Conservation (phyloP, 2,888 invertebrate genomes). For the Teinopalpus imperialis region DNA sequence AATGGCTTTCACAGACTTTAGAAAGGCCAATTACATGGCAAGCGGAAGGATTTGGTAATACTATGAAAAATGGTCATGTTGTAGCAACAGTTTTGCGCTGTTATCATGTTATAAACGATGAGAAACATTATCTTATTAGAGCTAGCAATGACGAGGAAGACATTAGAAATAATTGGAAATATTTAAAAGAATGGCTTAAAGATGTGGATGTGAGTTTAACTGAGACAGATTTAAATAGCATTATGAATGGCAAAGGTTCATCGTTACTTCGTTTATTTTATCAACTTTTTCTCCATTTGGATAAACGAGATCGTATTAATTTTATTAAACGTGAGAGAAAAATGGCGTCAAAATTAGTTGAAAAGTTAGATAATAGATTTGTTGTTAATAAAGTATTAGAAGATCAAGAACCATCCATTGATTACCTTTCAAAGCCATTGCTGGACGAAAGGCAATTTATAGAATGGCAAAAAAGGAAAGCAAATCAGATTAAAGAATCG, state of each 20-base stretch:
- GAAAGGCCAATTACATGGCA: conserved; percentile 78
- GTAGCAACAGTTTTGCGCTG: conserved; percentile 79
- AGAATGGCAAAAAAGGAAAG: conserved; percentile 81
- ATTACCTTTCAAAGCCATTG: conserved; percentile 68
- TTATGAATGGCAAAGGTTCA: conserved; percentile 75
- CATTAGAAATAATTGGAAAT: conserved; percentile 75
- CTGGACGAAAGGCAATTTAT: conserved; percentile 73
- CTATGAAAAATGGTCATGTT: conserved; percentile 81
- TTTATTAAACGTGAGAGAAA: conserved; percentile 75
- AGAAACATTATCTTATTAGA: conserved; percentile 74
- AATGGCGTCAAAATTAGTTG: conserved; percentile 62
- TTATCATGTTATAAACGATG: conserved; percentile 82
- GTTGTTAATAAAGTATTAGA: conserved; percentile 55
- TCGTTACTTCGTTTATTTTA: conserved; percentile 82
- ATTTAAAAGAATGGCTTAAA: conserved; percentile 76
- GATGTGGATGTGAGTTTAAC: conserved; percentile 69
- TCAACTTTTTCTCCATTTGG: conserved; percentile 82
- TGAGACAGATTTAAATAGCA: conserved; percentile 65
- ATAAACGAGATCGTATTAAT: conserved; percentile 79
- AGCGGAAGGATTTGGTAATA: conserved; percentile 76
- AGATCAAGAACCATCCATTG: conserved; percentile 53
- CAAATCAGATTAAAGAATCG: conserved; percentile 63
- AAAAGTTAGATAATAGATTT: conserved; percentile 63
- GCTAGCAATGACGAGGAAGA: conserved; percentile 59
- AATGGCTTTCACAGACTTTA: conserved; percentile 82